Evolutionary conservation across 2,797 vertebrate species (phyloP).

Genomic region (Thripadectes ignobilis): DNA sequence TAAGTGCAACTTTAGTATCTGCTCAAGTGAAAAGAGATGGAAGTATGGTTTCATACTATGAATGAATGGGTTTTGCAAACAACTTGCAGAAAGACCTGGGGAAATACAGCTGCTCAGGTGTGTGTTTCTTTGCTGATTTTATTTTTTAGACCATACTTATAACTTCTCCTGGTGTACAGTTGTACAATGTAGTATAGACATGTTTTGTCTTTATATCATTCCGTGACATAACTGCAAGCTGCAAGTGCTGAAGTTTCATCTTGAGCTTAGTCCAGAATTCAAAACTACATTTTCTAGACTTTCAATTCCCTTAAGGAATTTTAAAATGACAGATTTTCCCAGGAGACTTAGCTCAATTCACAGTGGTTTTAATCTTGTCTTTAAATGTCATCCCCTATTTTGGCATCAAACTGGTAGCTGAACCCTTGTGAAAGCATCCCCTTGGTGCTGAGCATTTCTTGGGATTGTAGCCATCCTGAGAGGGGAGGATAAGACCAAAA

Average conservation of each 20-base stretch:
- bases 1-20: neutral
- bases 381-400: neutral
- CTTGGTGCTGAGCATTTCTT: neutral
- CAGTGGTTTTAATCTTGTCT: neutral
- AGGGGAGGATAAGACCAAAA: neutral
- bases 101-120: neutral
- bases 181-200: neutral
- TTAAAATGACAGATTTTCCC: neutral
- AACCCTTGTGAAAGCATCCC: neutral
- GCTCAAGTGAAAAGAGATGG: neutral
- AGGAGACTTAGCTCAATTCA: neutral
- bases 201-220: neutral
- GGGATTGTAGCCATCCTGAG: neutral
- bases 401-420: neutral
- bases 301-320: neutral
- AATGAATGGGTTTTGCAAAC: neutral
- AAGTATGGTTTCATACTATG: neutral
- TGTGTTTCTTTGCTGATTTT: neutral
- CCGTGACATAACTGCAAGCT: rapidly evolving
- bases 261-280: neutral
- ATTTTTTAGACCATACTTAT: neutral
- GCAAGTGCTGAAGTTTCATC: neutral
- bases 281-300: neutral
- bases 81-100: neutral
- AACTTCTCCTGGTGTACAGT: neutral